Conservation (phyloP, 2,888 invertebrate species). For the Chelonus formosanus region DNA sequence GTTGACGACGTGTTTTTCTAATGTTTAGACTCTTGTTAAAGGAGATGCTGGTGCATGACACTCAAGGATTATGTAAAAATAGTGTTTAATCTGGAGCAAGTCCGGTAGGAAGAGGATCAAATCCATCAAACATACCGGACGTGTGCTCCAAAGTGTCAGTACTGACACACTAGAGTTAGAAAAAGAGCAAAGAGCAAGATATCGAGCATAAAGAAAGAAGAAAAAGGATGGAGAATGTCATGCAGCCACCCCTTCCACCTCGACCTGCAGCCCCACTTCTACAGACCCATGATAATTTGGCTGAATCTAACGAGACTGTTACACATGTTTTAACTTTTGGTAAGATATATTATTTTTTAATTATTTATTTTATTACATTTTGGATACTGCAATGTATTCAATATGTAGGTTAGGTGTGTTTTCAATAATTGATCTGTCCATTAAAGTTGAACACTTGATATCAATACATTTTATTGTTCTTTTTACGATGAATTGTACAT, state of each 20-base stretch:
- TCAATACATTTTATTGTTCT: too few species aligned
- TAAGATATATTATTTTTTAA: conserved; percentile 48
- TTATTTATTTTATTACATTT: background rate
- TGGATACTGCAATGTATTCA: too few species aligned
- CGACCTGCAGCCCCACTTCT: conserved; percentile 36
- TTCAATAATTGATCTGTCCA: too few species aligned
- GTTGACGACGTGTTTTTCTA: too few species aligned
- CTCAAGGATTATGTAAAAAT: conserved; percentile 1
- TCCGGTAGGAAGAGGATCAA: conserved; percentile 2
- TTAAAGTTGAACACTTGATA: too few species aligned
- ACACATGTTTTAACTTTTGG: conserved; percentile 70
- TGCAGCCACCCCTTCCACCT: conserved; percentile 48
- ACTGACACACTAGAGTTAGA: conserved; percentile 11
- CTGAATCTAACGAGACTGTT: conserved; percentile 59
- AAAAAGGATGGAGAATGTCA: conserved; percentile 54
- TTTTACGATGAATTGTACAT: too few species aligned
- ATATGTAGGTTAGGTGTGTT: too few species aligned
- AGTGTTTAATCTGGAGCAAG: conserved; percentile 6
- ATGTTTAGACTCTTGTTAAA: too few species aligned
- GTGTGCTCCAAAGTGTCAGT: conserved; percentile 11
- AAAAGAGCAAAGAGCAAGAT: conserved; percentile 1
- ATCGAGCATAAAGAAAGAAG: conserved; percentile 10
- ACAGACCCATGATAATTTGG: conserved; percentile 34
- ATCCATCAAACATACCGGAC: conserved; percentile 8
- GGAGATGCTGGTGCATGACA: too few species aligned